These are phyloP conservation scores for Eira barbara DNA, from an alignment of 2,113 vertebrate genomes.

Conservation along the genomic window DNA sequence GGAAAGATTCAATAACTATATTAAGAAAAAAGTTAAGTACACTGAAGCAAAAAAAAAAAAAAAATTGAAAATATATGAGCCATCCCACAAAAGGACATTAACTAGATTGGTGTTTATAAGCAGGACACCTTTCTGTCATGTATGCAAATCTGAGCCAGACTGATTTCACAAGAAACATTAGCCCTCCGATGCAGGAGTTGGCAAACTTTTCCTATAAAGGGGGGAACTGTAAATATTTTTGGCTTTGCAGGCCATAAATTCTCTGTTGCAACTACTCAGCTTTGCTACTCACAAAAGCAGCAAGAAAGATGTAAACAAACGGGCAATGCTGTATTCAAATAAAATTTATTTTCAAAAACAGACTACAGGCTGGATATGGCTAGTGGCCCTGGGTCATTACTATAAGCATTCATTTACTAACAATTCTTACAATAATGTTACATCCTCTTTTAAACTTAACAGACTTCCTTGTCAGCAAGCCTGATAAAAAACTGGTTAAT, in stretches of 20 bases:
- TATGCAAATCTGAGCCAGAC: background rate
- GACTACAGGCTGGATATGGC: background rate
- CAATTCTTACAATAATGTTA: background rate
- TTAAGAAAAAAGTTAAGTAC: background rate
- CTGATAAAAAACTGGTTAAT: background rate
- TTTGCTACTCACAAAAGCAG: background rate
- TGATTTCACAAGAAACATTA: background rate
- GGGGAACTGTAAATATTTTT: background rate
- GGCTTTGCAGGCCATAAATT: background rate
- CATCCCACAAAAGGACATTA: background rate
- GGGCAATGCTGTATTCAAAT: background rate
- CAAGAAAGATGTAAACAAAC: background rate
- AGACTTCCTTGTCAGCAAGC: background rate
- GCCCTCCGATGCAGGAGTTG: background rate
- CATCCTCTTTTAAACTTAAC: background rate
- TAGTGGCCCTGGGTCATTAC: background rate
- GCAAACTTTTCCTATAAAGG: background rate
- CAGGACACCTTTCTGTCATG: background rate
- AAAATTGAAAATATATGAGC: background rate
- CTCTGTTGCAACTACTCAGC: background rate
- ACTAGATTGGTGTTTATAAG: background rate
- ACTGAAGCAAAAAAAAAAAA: background rate
- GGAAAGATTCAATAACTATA: background rate
- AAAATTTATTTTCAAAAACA: conserved; percentile 23
- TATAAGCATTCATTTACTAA: background rate